These are phyloP conservation scores for Tretioscincus oriximinensis DNA, from an alignment of 2,113 vertebrate genomes.

Conservation along the genomic window DNA sequence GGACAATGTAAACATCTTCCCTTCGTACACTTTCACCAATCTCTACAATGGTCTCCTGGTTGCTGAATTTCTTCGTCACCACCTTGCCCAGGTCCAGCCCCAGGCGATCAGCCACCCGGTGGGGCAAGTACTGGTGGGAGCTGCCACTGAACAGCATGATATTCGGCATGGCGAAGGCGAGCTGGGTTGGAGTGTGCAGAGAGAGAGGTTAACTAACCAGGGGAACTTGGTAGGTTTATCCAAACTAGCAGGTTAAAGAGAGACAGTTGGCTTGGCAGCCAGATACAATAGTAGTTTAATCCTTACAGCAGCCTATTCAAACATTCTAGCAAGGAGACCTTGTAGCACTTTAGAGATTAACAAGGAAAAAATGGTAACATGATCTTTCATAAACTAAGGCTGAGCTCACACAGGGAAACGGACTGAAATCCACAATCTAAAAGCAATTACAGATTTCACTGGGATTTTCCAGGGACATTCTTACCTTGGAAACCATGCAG, in stretches of 20 bases:
- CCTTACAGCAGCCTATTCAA: background rate
- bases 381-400: too few species aligned
- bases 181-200: background rate
- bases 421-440: too few species aligned
- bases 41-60: constrained; percentile 86
- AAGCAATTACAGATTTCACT: too few species aligned
- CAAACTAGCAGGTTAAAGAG: background rate
- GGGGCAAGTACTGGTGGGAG: constrained; percentile 83
- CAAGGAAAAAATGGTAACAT: too few species aligned
- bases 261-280: background rate
- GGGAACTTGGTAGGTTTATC: background rate
- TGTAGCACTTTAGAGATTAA: too few species aligned
- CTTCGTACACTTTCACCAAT: constrained; percentile 84
- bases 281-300: too few species aligned
- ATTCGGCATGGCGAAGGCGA: constrained; percentile 72
- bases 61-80: constrained; percentile 88
- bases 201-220: too few species aligned
- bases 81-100: constrained; percentile 86
- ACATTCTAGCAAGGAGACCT: too few species aligned
- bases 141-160: constrained; percentile 84
- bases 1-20: constrained; percentile 84
- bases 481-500: too few species aligned
- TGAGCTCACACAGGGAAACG: too few species aligned
- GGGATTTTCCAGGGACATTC: too few species aligned
- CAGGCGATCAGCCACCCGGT: constrained; percentile 81